Evolutionary conservation across 1,140 invertebrate species (phyloP).

Genomic region (Colletes gigas): DNA sequence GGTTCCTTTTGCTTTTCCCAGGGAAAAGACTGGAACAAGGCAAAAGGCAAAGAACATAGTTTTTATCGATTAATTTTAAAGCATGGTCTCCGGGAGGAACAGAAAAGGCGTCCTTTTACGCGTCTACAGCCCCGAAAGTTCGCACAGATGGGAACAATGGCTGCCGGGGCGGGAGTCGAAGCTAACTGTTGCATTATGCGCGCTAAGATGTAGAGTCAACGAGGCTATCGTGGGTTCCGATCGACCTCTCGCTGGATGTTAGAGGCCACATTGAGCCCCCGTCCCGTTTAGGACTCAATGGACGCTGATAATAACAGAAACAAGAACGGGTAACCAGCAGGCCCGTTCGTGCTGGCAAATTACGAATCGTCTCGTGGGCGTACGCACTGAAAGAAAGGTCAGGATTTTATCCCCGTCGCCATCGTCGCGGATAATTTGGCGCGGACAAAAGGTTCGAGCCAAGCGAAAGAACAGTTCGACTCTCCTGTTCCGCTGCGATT

Average conservation of each 20-base stretch:
- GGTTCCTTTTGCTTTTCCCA: no score
- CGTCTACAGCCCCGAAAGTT: constrained; percentile 53
- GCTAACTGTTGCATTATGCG: constrained; percentile 51
- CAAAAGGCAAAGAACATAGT: no score
- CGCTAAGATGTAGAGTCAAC: constrained; percentile 55
- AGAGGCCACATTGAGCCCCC: constrained; percentile 39
- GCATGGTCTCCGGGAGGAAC: no score
- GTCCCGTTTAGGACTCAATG: constrained; percentile 41
- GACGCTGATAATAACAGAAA: constrained; percentile 16
- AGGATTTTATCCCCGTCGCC: not conserved
- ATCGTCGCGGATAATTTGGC: constrained; percentile 24
- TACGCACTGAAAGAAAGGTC: not conserved
- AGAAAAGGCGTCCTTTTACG: not conserved
- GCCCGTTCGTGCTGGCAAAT: constrained; percentile 10
- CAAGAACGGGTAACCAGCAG: constrained; percentile 8
- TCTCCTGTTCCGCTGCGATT: not conserved
- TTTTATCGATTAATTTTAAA: no score
- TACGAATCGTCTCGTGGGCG: constrained; percentile 1
- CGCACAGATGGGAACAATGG: constrained; percentile 59
- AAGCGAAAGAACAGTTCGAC: not conserved
- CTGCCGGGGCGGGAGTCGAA: constrained; percentile 31
- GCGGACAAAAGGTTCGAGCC: constrained; percentile 15
- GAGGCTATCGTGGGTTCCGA: constrained; percentile 64
- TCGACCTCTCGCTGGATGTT: constrained; percentile 63
- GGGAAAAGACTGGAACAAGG: no score